Evolutionary conservation across 2,797 vertebrate species (phyloP).

Genomic region (Melopsittacus undulatus): DNA sequence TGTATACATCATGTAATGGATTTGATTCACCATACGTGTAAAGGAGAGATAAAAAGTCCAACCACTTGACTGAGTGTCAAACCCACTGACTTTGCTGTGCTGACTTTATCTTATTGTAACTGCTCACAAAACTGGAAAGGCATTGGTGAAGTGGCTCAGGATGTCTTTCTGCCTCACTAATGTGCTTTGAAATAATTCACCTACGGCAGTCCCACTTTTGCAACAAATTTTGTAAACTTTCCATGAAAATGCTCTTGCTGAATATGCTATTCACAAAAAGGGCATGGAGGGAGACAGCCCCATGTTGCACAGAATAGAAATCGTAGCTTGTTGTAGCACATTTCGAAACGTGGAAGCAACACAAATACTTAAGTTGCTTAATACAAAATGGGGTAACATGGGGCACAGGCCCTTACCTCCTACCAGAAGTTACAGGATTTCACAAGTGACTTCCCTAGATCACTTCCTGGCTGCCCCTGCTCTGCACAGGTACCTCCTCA

Average conservation of each 20-base stretch:
- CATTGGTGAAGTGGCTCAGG: neutral
- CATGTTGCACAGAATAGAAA: rapidly evolving
- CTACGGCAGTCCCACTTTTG: neutral
- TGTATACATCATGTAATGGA: neutral
- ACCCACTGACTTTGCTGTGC: neutral
- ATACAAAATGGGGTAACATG: slow-evolving; percentile 25
- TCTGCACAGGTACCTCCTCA: neutral
- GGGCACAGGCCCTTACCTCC: neutral
- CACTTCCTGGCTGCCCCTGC: neutral
- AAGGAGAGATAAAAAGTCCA: neutral
- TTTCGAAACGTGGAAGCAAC: slow-evolving; percentile 19
- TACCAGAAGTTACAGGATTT: slow-evolving; percentile 15
- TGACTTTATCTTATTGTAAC: neutral
- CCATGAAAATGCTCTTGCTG: neutral
- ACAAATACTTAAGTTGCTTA: slow-evolving; percentile 22
- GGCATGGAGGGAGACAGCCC: neutral
- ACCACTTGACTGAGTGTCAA: neutral
- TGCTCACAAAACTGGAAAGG: neutral
- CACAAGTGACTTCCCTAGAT: slow-evolving; percentile 5
- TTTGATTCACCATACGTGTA: neutral
- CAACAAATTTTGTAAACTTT: neutral
- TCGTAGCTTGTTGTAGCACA: neutral
- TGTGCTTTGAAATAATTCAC: neutral
- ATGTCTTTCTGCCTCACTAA: neutral
- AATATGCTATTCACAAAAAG: neutral